Evolutionary conservation across 2,797 vertebrate genomes (phyloP).

Genomic region (Tauraco hartlaubi): DNA sequence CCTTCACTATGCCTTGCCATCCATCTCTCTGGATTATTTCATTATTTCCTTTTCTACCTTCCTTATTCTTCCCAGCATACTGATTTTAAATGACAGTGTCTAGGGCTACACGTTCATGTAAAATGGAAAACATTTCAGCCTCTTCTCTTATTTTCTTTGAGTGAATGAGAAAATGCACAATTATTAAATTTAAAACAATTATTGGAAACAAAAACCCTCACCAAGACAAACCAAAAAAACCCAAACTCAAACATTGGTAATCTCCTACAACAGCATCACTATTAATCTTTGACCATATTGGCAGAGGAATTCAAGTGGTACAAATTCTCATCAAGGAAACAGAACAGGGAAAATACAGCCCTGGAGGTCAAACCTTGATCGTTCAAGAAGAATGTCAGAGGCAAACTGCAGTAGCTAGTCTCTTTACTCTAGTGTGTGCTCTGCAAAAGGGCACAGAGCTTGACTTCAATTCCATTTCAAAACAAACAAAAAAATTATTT

Average conservation of each 20-base stretch:
- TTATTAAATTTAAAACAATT: neutral
- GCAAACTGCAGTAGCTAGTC: neutral
- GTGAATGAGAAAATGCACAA: neutral
- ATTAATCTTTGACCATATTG: neutral
- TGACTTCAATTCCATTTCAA: neutral
- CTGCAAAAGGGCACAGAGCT: neutral
- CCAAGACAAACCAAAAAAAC: neutral
- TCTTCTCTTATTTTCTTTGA: neutral
- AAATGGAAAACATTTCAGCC: neutral
- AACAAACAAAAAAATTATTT: neutral
- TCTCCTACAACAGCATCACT: neutral
- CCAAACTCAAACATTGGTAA: neutral
- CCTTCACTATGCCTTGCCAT: neutral
- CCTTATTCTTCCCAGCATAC: neutral
- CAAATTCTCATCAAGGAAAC: neutral
- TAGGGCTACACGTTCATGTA: neutral
- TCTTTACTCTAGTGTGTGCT: neutral
- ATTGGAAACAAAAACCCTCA: neutral
- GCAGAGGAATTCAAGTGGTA: neutral
- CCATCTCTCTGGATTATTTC: neutral
- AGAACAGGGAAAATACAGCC: neutral
- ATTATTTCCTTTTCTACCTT: neutral
- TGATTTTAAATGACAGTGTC: neutral
- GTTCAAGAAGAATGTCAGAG: neutral
- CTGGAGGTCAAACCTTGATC: neutral